phyloP scores from a whole-genome alignment of 2,797 vertebrate species.

The Ibycter americanus region DNA sequence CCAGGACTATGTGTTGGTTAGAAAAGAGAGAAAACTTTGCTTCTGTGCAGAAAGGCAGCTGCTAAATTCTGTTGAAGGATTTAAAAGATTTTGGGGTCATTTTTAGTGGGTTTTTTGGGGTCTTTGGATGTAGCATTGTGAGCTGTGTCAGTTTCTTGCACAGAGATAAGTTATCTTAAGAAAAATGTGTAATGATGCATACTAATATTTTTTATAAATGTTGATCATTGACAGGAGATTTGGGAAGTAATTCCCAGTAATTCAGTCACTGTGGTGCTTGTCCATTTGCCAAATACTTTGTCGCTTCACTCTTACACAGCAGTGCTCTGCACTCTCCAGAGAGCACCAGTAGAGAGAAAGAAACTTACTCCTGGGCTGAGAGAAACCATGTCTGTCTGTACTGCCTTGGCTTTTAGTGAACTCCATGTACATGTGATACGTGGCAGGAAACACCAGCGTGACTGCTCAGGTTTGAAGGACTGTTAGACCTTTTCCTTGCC shows the following conservation, averaged over 20 bases:
- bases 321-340: not conserved
- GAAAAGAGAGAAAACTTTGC: not conserved
- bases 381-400: not conserved
- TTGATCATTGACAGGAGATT: not conserved
- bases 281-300: not conserved
- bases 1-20: not conserved
- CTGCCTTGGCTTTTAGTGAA: not conserved
- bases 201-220: not conserved
- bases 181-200: not conserved
- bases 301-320: not conserved
- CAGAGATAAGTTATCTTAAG: not conserved
- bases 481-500: not conserved
- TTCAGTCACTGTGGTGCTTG: not conserved
- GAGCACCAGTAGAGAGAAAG: not conserved
- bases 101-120: not conserved
- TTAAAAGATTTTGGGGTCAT: not conserved
- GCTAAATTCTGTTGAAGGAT: not conserved
- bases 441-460: not conserved
- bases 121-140: not conserved
- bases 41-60: not conserved
- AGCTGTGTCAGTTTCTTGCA: not conserved
- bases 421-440: rapidly evolving
- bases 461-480: not conserved
- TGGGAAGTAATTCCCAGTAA: not conserved
- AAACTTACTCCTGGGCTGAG: not conserved